Base-by-base conservation (phyloP, 1,140 invertebrate genomes). In the Heliconius congener region DNA sequence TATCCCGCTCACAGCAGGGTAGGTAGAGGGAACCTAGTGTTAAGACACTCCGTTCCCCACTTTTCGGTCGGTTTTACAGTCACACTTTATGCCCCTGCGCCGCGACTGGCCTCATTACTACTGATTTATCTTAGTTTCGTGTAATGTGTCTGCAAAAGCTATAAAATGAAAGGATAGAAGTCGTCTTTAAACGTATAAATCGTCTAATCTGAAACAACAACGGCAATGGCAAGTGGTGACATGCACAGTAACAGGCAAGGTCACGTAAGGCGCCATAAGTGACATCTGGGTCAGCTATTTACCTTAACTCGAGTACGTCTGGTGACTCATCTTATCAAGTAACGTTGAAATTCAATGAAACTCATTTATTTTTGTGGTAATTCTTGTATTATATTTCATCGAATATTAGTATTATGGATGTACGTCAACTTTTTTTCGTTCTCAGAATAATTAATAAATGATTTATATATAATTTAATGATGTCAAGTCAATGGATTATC, bases 251-350 rank as follows among this genome's bases (percentile, higher is more conserved):
- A 16, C n/a, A 30, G n/a, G 71, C 82, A 81, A 78, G 78, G 73
- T 66, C 66, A 81, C 37, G 66, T 73, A 78, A 73, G 81, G 74
- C 77, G 78, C 80, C 81, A 78, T 83, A 80, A 83, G 57, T 79
- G 74, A 73, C 85, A 90, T 85, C 81, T 88, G 82, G 87, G 89
- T 89, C 87, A 88, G 83, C 77, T 87, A 81, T 86, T 88, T 86
- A 87, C 86, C 81, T 80, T 82, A 82, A 84, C 78, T 78, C 83
- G 71, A 82, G 81, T 84, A 85, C 82, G 81, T 81, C 76, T 73
- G 70, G 46, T 87, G 87, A 88, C 73, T 88, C 86, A 88, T 83
- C 57, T 79, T 83, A 79, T 71, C 55, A 60, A 42, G 55, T 77
- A 57, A 82, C 82, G 77, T 83, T 82, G 73, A 77, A 82, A 80